Evolutionary conservation across 2,888 invertebrate species (phyloP).

Genomic region (Bellardia bayeri): DNA sequence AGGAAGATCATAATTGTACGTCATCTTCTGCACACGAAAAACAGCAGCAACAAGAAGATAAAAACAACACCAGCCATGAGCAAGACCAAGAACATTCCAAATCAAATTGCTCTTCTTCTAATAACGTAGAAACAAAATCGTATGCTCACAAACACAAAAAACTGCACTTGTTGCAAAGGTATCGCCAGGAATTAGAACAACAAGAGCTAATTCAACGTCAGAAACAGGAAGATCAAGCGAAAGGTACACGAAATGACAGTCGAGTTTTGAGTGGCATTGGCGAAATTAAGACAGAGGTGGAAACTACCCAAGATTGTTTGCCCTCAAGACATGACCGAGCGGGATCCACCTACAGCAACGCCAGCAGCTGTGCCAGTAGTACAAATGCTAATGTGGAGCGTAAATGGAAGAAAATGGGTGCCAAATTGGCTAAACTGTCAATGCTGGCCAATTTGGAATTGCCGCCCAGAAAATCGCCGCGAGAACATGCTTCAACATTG

Average conservation of each 20-base stretch:
- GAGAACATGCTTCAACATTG: slow-evolving; percentile 94
- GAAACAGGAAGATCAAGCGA: slow-evolving; percentile 65
- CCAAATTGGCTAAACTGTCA: slow-evolving; percentile 80
- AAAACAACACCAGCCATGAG: not conserved
- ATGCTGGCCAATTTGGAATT: slow-evolving; percentile 79
- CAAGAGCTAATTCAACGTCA: slow-evolving; percentile 75
- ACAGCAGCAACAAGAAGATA: slow-evolving; percentile 25
- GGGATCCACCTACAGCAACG: slow-evolving; percentile 78
- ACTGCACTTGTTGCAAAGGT: slow-evolving; percentile 80
- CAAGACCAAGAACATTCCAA: slow-evolving; percentile 69
- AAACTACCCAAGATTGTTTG: slow-evolving; percentile 70
- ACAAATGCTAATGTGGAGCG: slow-evolving; percentile 75
- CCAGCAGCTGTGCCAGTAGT: slow-evolving; percentile 79
- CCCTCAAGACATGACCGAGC: slow-evolving; percentile 76
- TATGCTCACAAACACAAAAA: slow-evolving; percentile 80
- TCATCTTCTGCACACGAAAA: slow-evolving; percentile 32
- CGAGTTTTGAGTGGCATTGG: not conserved
- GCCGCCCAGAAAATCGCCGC: slow-evolving; percentile 91
- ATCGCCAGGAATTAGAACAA: slow-evolving; percentile 79
- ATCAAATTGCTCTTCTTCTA: slow-evolving; percentile 50
- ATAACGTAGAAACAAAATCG: slow-evolving; percentile 44
- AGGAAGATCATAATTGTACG: slow-evolving; percentile 36
- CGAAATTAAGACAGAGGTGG: slow-evolving; percentile 64
- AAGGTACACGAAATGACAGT: slow-evolving; percentile 24
- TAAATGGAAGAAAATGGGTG: slow-evolving; percentile 76